A percentile compares a stretch with the other conserved stretches of the same genome.
Conservation (phyloP, 2,797 vertebrate genomes). For the Sphenopsis melanotis region DNA sequence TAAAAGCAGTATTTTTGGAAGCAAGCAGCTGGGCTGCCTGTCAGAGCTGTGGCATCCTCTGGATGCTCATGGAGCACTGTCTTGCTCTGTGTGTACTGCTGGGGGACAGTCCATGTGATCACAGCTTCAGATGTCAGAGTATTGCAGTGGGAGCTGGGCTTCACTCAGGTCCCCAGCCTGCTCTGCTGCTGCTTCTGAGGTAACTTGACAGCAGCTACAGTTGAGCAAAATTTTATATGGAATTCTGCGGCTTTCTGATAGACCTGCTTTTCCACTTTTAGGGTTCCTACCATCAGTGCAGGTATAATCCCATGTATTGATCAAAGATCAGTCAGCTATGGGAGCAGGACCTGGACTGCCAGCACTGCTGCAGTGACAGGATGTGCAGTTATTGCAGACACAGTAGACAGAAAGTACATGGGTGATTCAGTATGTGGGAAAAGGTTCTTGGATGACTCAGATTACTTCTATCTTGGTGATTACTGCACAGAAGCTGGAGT, state of each 20-base stretch:
- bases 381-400: neutral
- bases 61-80: neutral
- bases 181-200: neutral
- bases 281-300: neutral
- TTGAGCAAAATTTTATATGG: neutral
- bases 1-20: neutral
- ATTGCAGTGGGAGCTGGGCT: neutral
- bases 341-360: neutral
- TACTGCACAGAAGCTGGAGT: neutral
- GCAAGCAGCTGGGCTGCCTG: neutral
- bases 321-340: neutral
- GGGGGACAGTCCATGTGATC: neutral
- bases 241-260: neutral
- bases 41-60: neutral
- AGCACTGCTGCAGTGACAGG: neutral
- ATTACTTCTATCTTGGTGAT: neutral
- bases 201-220: neutral
- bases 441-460: neutral
- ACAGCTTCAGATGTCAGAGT: neutral
- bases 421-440: neutral
- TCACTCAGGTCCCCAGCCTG: neutral
- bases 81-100: neutral
- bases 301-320: neutral
- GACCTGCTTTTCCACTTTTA: neutral
- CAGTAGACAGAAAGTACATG: neutral